Base-by-base conservation (phyloP, 2,797 vertebrate species). In the Poeciliopsis gracilis region DNA sequence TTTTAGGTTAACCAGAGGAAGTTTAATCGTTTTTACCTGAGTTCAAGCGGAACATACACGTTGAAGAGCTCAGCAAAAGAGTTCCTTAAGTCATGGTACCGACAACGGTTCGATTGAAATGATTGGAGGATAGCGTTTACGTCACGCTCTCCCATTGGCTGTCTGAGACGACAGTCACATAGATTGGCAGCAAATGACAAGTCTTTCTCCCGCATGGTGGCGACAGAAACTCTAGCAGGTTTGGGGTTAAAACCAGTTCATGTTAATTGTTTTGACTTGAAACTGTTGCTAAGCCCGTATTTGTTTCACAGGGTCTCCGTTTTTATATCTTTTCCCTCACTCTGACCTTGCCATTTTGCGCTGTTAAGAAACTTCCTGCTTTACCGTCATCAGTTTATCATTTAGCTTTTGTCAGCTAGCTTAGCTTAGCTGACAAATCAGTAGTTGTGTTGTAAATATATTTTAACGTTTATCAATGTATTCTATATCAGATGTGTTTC, bases 21-120 rank as follows among this genome's bases (percentile, higher is more conserved):
- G 38, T 84, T 76, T 43, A 11, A 46, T 13, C 0, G 11, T 90
- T 83, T 92, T 94, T 94, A 94, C 93, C 90, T 92, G 51, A 18
- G 63, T 11, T 43, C 25, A 78, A 12, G 70, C 46, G 16, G 72
- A 72, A 74, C 78, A 76, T 15, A 87, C 92, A 90, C 89, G 92
- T 78, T 90, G 74, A 20, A 0, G 16, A 77, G 28, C 20, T 0
- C 23, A 76, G 67, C 47, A 73, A 74, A 36, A 41, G 7, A 20
- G 57, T 80, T 75, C 7, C 36, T 0, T 1, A 16, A 81, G 41
- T 45, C 45, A 84, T 82, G 57, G 84, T 72, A 41, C 59, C 72
- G 30, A 75, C 25, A 47, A 41, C 38, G 5, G 5, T 76, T 72
- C 4, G 1, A 1, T 28, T 75, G 47, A 76, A 2, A 1, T 85